Percentiles rank a stretch among this genome's conserved stretches.
phyloP scores from a whole-genome alignment of 2,797 vertebrate genomes.

The Micrastur ruficollis region DNA sequence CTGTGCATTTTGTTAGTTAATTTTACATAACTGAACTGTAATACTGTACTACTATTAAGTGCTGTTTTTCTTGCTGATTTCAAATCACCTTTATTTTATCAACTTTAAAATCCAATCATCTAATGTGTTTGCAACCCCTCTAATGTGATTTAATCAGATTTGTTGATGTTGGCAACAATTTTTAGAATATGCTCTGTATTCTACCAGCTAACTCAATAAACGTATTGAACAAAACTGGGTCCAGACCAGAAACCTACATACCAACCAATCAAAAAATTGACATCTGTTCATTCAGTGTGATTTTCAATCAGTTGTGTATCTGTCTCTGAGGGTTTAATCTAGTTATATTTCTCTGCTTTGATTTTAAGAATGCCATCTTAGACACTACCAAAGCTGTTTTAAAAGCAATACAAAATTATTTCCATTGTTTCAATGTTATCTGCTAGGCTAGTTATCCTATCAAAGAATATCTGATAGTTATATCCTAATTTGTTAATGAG shows the following conservation, averaged over 20 bases:
- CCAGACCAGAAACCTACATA: not conserved
- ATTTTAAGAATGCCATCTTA: not conserved
- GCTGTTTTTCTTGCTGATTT: not conserved
- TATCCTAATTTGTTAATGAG: constrained; percentile 1
- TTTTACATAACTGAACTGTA: not conserved
- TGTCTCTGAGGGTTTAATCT: not conserved
- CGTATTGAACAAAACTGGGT: not conserved
- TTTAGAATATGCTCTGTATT: not conserved
- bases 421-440: not conserved
- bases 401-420: not conserved
- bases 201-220: not conserved
- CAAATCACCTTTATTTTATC: not conserved
- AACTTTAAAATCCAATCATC: not conserved
- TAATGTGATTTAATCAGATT: not conserved
- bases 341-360: not conserved
- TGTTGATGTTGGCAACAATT: not conserved
- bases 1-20: not conserved
- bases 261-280: not conserved
- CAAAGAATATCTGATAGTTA: not conserved
- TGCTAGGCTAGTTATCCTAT: not conserved
- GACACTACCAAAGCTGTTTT: not conserved
- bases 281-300: not conserved
- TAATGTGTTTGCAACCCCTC: not conserved
- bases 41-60: not conserved
- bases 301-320: not conserved